These are phyloP conservation scores for Luscinia luscinia DNA, from an alignment of 2,797 vertebrate species.

Conservation along the genomic window DNA sequence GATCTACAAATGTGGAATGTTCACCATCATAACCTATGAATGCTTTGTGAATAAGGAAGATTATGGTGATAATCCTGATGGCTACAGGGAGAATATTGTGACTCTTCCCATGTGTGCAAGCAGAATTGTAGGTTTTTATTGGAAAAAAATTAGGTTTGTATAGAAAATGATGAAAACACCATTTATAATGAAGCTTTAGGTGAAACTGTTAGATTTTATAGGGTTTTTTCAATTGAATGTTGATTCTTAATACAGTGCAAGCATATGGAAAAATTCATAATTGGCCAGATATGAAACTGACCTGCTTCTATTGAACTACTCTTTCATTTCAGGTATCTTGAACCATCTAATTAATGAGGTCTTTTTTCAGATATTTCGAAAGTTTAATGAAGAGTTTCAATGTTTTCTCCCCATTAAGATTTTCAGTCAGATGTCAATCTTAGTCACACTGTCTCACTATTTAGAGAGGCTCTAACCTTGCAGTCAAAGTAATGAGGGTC, in stretches of 20 bases:
- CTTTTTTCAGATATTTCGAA: not conserved
- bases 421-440: not conserved
- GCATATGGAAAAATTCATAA: not conserved
- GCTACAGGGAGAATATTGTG: not conserved
- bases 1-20: not conserved
- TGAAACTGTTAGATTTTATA: not conserved
- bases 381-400: not conserved
- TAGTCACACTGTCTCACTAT: not conserved
- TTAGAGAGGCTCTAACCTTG: not conserved
- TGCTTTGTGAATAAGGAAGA: not conserved
- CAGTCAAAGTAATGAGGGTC: constrained; percentile 37
- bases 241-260: not conserved
- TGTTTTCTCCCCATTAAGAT: not conserved
- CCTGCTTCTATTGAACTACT: not conserved
- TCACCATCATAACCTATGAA: not conserved
- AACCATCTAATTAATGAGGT: not conserved
- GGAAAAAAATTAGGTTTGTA: not conserved
- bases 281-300: not conserved
- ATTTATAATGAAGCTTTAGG: not conserved
- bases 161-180: not conserved
- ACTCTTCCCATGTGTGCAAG: not conserved
- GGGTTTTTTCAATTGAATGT: not conserved
- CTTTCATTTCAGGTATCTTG: not conserved
- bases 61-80: not conserved
- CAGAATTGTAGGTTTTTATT: not conserved